Conservation (phyloP, 2,888 invertebrate species). For the Hydrotaea diabolus region DNA sequence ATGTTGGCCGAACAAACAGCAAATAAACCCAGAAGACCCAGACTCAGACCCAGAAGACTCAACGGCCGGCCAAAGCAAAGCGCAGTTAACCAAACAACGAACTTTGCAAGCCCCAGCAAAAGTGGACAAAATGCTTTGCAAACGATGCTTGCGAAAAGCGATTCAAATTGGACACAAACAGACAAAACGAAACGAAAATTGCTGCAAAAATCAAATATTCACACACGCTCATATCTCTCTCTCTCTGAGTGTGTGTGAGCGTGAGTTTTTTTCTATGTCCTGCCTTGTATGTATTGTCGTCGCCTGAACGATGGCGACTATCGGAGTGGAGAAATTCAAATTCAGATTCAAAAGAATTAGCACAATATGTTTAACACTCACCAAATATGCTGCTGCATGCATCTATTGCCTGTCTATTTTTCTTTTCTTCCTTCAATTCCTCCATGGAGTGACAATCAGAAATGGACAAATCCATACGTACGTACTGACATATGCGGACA, state of each 20-base stretch:
- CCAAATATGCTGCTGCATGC: conserved; percentile 29
- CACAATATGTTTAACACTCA: conserved; percentile 48
- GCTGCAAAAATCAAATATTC: conserved; percentile 21
- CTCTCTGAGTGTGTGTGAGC: background rate
- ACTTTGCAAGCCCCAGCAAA: conserved; percentile 23
- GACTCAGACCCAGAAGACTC: conserved; percentile 24
- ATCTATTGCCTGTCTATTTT: conserved; percentile 32
- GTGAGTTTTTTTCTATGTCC: conserved; percentile 3
- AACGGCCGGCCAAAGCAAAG: conserved; percentile 6
- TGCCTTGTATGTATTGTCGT: conserved; percentile 30
- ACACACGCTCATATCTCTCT: background rate
- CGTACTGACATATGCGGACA: background rate
- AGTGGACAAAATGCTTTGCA: conserved; percentile 28
- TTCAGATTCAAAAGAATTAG: conserved; percentile 57
- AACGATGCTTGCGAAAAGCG: conserved; percentile 40
- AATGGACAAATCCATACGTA: background rate
- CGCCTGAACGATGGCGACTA: conserved; percentile 18
- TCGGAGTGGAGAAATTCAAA: conserved; percentile 38
- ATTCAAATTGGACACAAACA: conserved; percentile 59
- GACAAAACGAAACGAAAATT: conserved; percentile 43
- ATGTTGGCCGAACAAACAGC: conserved; percentile 27
- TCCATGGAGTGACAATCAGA: conserved; percentile 26
- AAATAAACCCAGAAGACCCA: conserved; percentile 32
- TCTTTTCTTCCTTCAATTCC: conserved; percentile 2
- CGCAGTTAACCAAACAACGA: conserved; percentile 4